A percentile compares a stretch with the other conserved stretches of the same genome.
Conservation (phyloP, 64 coral and sea anemone genomes). For the Montipora capricornis region DNA sequence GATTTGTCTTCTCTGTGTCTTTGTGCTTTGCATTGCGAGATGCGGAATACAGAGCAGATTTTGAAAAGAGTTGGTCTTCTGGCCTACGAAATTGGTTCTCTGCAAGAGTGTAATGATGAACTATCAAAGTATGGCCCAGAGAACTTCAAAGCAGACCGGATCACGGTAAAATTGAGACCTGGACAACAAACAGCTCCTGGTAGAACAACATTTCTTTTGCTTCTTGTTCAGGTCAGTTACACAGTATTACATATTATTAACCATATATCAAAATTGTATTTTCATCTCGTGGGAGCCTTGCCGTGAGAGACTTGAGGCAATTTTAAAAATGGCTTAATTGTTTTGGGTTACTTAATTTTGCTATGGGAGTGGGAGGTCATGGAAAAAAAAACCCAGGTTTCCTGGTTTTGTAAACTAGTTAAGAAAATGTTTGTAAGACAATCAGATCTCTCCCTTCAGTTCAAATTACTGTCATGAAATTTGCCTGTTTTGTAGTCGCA, state of each 20-base stretch:
- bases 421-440: too few species aligned
- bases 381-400: too few species aligned
- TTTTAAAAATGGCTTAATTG: too few species aligned
- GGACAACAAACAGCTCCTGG: constrained; percentile 8
- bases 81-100: constrained; percentile 43
- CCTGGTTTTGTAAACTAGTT: too few species aligned
- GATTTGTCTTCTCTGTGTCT: constrained; percentile 19
- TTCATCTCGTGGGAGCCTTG: too few species aligned
- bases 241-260: background rate
- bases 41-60: constrained; percentile 11
- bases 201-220: constrained; percentile 30
- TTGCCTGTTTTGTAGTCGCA: too few species aligned
- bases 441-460: too few species aligned
- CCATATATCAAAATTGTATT: too few species aligned
- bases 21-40: constrained; percentile 34
- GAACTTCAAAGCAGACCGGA: background rate
- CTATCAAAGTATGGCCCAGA: background rate
- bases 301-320: too few species aligned
- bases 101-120: constrained; percentile 3
- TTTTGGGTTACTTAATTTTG: too few species aligned
- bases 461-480: too few species aligned
- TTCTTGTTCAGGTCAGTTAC: background rate
- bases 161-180: constrained; percentile 17
- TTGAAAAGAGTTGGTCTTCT: constrained; percentile 13
- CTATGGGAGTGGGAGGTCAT: too few species aligned